These are phyloP conservation scores for Drosophila paulistorum DNA, from an alignment of 1,140 invertebrate genomes.

Conservation along the genomic window DNA sequence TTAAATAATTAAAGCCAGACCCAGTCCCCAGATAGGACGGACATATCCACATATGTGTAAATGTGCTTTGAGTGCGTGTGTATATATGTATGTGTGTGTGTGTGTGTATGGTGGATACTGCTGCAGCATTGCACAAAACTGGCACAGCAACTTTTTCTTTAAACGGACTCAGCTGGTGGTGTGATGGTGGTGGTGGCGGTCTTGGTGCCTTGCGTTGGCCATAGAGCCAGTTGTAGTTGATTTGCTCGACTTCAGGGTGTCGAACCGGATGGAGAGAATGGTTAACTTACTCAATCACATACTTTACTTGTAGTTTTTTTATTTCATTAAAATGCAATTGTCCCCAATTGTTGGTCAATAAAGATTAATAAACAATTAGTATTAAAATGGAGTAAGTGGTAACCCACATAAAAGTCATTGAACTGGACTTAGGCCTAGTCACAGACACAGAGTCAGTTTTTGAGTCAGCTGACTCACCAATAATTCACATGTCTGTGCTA, in stretches of 20 bases:
- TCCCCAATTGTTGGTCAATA: slow-evolving; percentile 71
- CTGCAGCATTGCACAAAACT: slow-evolving; percentile 64
- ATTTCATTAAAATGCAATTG: slow-evolving; percentile 40
- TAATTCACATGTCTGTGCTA: slow-evolving; percentile 71
- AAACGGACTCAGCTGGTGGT: slow-evolving; percentile 24
- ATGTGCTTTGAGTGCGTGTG: slow-evolving; percentile 7
- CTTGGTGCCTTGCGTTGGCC: slow-evolving; percentile 28
- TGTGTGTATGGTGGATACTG: not conserved
- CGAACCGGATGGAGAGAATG: slow-evolving; percentile 72
- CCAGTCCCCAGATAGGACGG: slow-evolving; percentile 28
- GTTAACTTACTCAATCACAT: slow-evolving; percentile 46
- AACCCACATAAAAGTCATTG: slow-evolving; percentile 62
- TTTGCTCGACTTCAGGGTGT: slow-evolving; percentile 72
- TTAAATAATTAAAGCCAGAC: slow-evolving; percentile 78
- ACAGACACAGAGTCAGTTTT: slow-evolving; percentile 28
- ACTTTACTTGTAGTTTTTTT: not conserved
- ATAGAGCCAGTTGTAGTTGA: slow-evolving; percentile 69
- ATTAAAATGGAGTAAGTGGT: slow-evolving; percentile 47
- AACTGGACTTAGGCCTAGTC: slow-evolving; percentile 48
- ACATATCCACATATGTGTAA: slow-evolving; percentile 41
- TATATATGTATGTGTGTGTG: not conserved
- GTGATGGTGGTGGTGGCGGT: not conserved
- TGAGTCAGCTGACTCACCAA: slow-evolving; percentile 31
- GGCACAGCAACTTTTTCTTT: slow-evolving; percentile 81
- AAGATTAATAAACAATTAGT: slow-evolving; percentile 59